Evolutionary conservation across 2,797 vertebrate species (phyloP), one percentile per base, ranked within the genome.

Genomic region (Staurois parvus): DNA sequence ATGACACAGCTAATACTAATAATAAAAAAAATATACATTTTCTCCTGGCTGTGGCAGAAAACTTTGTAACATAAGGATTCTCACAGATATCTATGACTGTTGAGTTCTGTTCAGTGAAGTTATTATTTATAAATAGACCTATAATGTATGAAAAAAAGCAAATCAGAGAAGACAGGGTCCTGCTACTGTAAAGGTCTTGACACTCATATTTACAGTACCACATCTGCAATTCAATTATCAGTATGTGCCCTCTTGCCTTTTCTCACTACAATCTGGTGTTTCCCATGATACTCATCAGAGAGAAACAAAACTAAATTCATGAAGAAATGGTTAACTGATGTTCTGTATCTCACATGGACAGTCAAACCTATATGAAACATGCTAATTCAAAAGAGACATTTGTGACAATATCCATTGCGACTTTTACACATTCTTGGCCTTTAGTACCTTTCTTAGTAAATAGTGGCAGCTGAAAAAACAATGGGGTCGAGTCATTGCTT

Each of bases 71-170:
- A 59, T 72, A 81, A 62, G 45, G 26, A 52, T 72, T 72, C 79
- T 81, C 69, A 82, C 69, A 79, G 42, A 79, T 79, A 79, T 79
- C 77, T 52, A 30, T 79, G 66, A 68, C 77, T 45, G 2, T 45
- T 45, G 52, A 48, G 10, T 48, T 52, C 24, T 32, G 24, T 42
- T 52, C 26, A 40, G 21, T 67, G n/a, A 11, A 48, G 64, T 19
- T 52, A 30, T 45, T 68, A 69, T 13, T 70, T 42, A 34, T 52
- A 70, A 52, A 30, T 69, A 79, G 70, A 52, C 42, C 24, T 48
- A 48, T 48, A 79, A 69, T 79, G 52, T 69, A 52, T 48, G 8
- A 40, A 10, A 81, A 59, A 21, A 82, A 48, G 17, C 45, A 48
- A 48, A 48, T 48, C 45, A 48, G 17, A 48, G 17, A 17, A 4